Base-by-base conservation (phyloP, 1,140 invertebrate species). In the Orius insidiosus region DNA sequence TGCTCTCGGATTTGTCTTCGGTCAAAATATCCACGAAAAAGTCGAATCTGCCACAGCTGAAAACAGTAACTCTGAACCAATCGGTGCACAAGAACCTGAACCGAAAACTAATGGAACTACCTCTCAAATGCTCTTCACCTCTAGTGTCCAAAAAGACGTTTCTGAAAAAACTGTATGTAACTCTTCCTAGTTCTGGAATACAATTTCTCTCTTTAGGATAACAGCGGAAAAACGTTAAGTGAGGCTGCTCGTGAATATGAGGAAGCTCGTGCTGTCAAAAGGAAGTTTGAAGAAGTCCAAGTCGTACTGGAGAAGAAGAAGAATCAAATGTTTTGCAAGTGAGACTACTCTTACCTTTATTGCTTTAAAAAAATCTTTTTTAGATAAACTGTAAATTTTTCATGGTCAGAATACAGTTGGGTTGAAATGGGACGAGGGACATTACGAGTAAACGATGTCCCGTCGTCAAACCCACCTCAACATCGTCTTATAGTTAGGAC, bases 281-380 rank as follows among this genome's bases (percentile, higher is more conserved):
- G 85, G 34, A 89, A 89, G 57, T 85, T 83, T 59, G 83, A 85
- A 55, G 75, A 86, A 63, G 80, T 88, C 1, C 72, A 80, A 37
- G 76, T 85, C 8, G 72, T 36, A 95, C 90, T 1, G 92, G 90
- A 15, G 90, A 95, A 66, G 92, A 96, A 59, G 83, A 80, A 38
- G 92, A 96, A 65, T 78, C 72, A 5, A 95, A 95, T 66, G 77
- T 95, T 38, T 60, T 85, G 51, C 80, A 86, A 69, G 78, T 81
- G 52, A 58, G 53, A 16, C n/a, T n/a, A n/a, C n/a, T n/a, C n/a
- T n/a, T n/a, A n/a, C n/a, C n/a, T n/a, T n/a, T n/a, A n/a, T n/a
- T n/a, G n/a, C n/a, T n/a, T n/a, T n/a, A n/a, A n/a, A n/a, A n/a
- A n/a, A n/a, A n/a, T n/a, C 42, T 47, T 19, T 53, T 48, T 5